Conservation (phyloP, 2,888 invertebrate genomes). For the Cataglyphis rosenhaueri region DNA sequence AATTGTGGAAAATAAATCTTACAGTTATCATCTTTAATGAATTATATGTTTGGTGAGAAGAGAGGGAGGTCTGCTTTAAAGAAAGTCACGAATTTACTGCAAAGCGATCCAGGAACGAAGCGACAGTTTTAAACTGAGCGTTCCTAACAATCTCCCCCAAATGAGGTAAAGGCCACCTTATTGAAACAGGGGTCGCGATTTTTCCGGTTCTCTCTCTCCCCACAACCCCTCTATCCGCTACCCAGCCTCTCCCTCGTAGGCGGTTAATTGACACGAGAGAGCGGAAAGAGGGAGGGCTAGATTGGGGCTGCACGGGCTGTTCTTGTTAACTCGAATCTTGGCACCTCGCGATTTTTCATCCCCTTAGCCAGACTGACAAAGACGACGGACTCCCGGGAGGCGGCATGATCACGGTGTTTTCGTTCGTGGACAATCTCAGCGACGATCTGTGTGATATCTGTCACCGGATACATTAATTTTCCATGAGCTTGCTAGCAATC, state of each 20-base stretch:
- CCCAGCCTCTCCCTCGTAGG: slow-evolving; percentile 72
- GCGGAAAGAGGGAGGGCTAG: slow-evolving; percentile 64
- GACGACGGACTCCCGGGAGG: slow-evolving; percentile 73
- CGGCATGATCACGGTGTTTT: slow-evolving; percentile 78
- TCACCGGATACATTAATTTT: slow-evolving; percentile 70
- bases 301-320: slow-evolving; percentile 77
- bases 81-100: slow-evolving; percentile 80
- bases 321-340: slow-evolving; percentile 85
- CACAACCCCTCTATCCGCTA: slow-evolving; percentile 40
- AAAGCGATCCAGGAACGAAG: slow-evolving; percentile 81
- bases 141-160: slow-evolving; percentile 84
- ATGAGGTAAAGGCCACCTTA: slow-evolving; percentile 86
- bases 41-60: slow-evolving; percentile 5
- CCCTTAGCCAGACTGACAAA: slow-evolving; percentile 79
- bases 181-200: slow-evolving; percentile 86
- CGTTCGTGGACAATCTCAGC: slow-evolving; percentile 77
- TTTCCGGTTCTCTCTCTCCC: slow-evolving; percentile 77
- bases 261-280: slow-evolving; percentile 85
- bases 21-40: background rate
- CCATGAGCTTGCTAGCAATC: slow-evolving; percentile 19
- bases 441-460: slow-evolving; percentile 69
- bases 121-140: slow-evolving; percentile 84
- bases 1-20: background rate
- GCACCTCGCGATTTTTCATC: slow-evolving; percentile 84
- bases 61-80: slow-evolving; percentile 61